Evolutionary conservation across 1,140 invertebrate species (phyloP).

Genomic region (Littorina saxatilis): DNA sequence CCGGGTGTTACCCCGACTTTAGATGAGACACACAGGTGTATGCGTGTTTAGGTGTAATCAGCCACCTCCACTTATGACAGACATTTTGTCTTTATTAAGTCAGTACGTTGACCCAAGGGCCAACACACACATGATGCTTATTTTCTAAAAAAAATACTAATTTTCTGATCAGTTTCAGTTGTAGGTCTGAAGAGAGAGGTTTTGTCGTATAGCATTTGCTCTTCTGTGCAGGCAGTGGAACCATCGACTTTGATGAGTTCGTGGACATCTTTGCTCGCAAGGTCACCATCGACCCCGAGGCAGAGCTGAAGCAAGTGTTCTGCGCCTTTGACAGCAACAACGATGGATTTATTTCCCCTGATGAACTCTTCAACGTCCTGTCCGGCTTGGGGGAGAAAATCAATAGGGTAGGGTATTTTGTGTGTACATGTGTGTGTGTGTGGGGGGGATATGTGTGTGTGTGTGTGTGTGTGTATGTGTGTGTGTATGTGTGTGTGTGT

Average conservation of each 20-base stretch:
- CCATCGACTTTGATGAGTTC: conserved; percentile 99
- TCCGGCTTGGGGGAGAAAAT: conserved; percentile 65
- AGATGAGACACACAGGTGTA: too few species aligned
- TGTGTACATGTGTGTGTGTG: not conserved
- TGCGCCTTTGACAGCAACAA: conserved; percentile 98
- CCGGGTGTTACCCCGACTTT: too few species aligned
- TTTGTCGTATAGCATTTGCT: too few species aligned
- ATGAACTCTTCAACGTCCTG: conserved; percentile 66
- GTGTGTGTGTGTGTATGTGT: not conserved
- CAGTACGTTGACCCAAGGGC: too few species aligned
- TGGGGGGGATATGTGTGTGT: not conserved
- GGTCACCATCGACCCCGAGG: conserved; percentile 99
- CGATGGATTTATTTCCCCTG: conserved; percentile 83
- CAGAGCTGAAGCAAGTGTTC: conserved; percentile 99
- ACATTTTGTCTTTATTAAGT: too few species aligned
- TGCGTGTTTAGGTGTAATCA: too few species aligned
- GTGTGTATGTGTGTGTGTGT: not conserved
- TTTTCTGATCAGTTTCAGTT: too few species aligned
- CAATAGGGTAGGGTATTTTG: conserved; percentile 51
- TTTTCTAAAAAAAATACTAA: too few species aligned
- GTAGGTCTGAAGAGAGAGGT: too few species aligned
- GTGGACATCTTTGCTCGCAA: conserved; percentile 99
- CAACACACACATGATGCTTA: too few species aligned
- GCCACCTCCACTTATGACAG: too few species aligned
- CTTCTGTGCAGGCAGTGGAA: conserved; percentile 89